Percentiles rank a stretch among this genome's conserved stretches.
phyloP scores from a whole-genome alignment of 2,797 vertebrate genomes.

The Scomberomorus guttatus region DNA sequence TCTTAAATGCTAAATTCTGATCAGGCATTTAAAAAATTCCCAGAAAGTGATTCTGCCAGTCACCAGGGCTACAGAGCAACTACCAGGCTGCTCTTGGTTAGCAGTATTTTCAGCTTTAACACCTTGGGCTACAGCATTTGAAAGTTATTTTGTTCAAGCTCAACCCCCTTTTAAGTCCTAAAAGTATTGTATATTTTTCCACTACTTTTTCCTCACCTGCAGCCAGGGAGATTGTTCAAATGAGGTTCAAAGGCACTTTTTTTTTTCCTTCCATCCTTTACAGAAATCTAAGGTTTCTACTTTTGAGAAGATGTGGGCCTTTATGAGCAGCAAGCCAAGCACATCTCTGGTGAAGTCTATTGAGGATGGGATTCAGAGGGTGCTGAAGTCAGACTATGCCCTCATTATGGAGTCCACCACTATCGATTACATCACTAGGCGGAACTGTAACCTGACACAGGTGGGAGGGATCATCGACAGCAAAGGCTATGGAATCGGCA shows the following conservation, averaged over 20 bases:
- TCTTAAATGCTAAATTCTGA: conserved; percentile 40
- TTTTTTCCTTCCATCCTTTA: conserved; percentile 38
- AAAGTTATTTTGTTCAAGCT: conserved; percentile 58
- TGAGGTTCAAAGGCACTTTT: conserved; percentile 37
- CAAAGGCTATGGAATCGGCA: conserved; percentile 98
- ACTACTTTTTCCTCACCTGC: conserved; percentile 30
- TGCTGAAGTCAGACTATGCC: conserved; percentile 95
- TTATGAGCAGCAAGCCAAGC: conserved; percentile 97
- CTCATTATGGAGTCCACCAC: conserved; percentile 98
- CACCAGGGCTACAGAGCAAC: conserved; percentile 14
- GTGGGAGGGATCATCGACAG: conserved; percentile 97
- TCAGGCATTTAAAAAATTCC: conserved; percentile 35
- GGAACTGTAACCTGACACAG: conserved; percentile 98
- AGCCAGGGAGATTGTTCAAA: conserved; percentile 44
- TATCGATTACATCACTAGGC: conserved; percentile 96
- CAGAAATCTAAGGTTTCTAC: conserved; percentile 99
- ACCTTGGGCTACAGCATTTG: conserved; percentile 43
- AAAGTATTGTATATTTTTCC: conserved; percentile 40
- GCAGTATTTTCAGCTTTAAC: conserved; percentile 53
- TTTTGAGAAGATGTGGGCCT: conserved; percentile 99
- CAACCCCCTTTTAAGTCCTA: conserved; percentile 24
- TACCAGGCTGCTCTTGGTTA: conserved; percentile 60
- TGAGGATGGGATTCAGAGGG: conserved; percentile 96
- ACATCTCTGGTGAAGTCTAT: conserved; percentile 96
- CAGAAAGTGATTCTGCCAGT: conserved; percentile 46